These are phyloP conservation scores for Molossus alvarezi DNA, from an alignment of 2,797 vertebrate genomes.

Conservation along the genomic window DNA sequence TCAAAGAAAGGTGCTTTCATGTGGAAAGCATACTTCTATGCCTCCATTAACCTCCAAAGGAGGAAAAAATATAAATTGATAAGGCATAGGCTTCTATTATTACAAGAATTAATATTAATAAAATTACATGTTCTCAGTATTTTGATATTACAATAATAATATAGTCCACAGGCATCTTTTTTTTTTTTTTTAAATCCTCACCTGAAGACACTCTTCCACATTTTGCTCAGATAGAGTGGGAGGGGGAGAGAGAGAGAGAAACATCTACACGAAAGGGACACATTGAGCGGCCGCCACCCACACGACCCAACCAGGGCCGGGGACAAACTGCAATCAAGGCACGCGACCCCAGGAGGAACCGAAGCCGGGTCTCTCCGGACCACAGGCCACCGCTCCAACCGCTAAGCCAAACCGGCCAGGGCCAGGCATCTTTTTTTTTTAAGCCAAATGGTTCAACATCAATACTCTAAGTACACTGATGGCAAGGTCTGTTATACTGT, in stretches of 20 bases:
- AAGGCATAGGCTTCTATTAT: not conserved
- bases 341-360: no score
- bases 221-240: no score
- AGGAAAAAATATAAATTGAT: constrained; percentile 50
- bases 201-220: no score
- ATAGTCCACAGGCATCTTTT: not conserved
- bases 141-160: not conserved
- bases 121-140: not conserved
- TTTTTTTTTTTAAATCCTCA: not conserved
- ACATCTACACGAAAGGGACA: no score
- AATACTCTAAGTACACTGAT: not conserved
- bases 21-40: constrained; percentile 10
- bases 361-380: no score
- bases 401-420: no score
- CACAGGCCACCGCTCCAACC: no score
- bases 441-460: not conserved
- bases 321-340: no score
- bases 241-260: no score
- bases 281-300: no score
- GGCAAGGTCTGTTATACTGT: not conserved
- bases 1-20: constrained; percentile 48
- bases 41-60: not conserved
- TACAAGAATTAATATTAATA: constrained; percentile 5
- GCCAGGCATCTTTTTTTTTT: not conserved
- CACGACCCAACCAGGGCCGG: no score